Evolutionary conservation across 2,797 vertebrate genomes (phyloP).

Genomic region (Alfaro cultratus): DNA sequence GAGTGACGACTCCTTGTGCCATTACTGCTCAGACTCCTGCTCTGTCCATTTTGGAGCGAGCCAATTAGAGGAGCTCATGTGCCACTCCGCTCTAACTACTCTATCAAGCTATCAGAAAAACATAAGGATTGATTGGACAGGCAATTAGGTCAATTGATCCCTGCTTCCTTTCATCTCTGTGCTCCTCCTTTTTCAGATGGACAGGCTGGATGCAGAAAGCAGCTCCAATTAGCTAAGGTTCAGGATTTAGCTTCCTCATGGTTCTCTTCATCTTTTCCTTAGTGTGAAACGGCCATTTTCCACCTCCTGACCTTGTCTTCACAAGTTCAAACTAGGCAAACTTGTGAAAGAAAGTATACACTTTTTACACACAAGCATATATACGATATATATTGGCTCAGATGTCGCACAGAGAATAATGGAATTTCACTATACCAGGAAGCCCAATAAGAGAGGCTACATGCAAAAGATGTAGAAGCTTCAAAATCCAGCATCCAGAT

Average conservation of each 20-base stretch:
- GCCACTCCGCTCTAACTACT: conserved; percentile 27
- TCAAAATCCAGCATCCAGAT: not conserved
- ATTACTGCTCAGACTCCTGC: conserved; percentile 52
- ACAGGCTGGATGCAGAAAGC: conserved; percentile 55
- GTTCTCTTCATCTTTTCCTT: conserved; percentile 20
- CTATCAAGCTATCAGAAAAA: conserved; percentile 70
- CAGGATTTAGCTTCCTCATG: conserved; percentile 38
- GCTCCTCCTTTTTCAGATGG: conserved; percentile 59
- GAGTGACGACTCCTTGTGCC: conserved; percentile 53
- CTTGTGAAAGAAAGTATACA: not conserved
- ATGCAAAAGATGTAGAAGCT: not conserved
- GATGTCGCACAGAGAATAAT: not conserved
- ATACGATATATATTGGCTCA: not conserved
- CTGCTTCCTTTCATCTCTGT: conserved; percentile 70
- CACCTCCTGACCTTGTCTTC: conserved; percentile 4
- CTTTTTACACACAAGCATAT: not conserved
- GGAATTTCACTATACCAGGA: not conserved
- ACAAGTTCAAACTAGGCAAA: not conserved
- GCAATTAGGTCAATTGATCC: conserved; percentile 79
- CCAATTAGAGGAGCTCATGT: conserved; percentile 71
- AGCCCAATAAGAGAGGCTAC: not conserved
- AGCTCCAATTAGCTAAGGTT: conserved; percentile 58
- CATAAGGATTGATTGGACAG: conserved; percentile 76
- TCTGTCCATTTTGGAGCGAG: conserved; percentile 32
- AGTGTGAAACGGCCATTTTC: not conserved